Conservation (phyloP, 2,113 vertebrate species). For the Dissostichus mawsoni region DNA sequence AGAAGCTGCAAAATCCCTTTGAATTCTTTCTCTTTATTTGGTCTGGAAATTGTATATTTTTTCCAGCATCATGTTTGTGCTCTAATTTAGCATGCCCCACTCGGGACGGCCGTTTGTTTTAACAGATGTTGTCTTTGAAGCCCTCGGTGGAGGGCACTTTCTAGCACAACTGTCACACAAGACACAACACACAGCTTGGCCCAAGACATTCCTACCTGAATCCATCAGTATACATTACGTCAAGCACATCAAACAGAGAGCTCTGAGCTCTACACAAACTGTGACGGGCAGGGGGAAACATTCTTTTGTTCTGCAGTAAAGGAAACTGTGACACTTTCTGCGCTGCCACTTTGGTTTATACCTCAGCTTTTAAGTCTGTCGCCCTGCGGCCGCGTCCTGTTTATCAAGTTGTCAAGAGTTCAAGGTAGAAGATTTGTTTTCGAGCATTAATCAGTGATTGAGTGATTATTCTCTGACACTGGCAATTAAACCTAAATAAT, state of each 20-base stretch:
- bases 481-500: neutral
- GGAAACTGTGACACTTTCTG: constrained; percentile 49
- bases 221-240: constrained; percentile 72
- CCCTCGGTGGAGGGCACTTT: constrained; percentile 71
- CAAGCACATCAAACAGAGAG: constrained; percentile 66
- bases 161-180: constrained; percentile 69
- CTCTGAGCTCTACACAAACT: constrained; percentile 53
- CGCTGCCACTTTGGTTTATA: constrained; percentile 32
- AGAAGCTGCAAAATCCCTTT: constrained; percentile 47
- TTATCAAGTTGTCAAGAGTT: constrained; percentile 10
- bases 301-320: constrained; percentile 59
- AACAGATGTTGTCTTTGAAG: constrained; percentile 82
- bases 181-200: constrained; percentile 59
- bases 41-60: constrained; percentile 50
- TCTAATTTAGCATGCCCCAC: constrained; percentile 56
- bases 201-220: constrained; percentile 67
- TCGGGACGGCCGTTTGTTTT: constrained; percentile 71
- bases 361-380: constrained; percentile 23
- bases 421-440: constrained; percentile 19
- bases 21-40: constrained; percentile 70
- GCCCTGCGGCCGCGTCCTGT: constrained; percentile 17
- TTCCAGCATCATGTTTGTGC: constrained; percentile 59
- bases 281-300: constrained; percentile 64
- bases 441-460: neutral
- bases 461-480: constrained; percentile 15